phyloP scores from a whole-genome alignment of 2,113 vertebrate genomes.

The Crocuta crocuta region DNA sequence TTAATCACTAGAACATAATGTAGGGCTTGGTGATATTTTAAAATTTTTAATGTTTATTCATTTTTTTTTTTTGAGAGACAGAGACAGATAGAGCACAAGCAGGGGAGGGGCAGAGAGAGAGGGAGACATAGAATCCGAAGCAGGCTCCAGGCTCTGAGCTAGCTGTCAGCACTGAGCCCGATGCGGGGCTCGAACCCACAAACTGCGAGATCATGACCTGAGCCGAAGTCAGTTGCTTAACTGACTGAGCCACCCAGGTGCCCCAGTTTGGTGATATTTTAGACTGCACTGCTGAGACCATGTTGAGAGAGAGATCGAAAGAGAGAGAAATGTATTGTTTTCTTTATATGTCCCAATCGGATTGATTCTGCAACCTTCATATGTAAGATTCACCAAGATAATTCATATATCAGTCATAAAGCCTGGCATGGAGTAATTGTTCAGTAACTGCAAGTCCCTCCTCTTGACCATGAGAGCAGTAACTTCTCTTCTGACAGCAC shows the following conservation, averaged over 20 bases:
- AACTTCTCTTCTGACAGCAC: neutral
- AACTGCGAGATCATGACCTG: no score
- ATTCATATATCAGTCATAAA: neutral
- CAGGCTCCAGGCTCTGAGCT: no score
- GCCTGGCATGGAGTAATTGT: neutral
- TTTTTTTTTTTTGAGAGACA: no score
- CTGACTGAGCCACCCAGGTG: no score
- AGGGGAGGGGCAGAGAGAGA: no score
- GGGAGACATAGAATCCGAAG: no score
- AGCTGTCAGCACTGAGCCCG: no score
- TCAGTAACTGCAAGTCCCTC: neutral
- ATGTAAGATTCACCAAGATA: neutral
- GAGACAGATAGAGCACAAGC: no score
- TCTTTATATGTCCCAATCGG: neutral
- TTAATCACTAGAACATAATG: neutral
- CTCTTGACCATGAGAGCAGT: neutral
- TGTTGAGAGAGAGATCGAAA: neutral
- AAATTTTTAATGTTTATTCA: no score
- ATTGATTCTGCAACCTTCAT: constrained; percentile 18
- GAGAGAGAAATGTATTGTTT: neutral
- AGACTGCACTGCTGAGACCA: neutral
- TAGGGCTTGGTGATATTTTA: neutral
- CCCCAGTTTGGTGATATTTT: neutral
- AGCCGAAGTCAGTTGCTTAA: no score
- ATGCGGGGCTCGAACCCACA: no score